phyloP scores from a whole-genome alignment of 2,888 invertebrate genomes.

The Phengaris arion region DNA sequence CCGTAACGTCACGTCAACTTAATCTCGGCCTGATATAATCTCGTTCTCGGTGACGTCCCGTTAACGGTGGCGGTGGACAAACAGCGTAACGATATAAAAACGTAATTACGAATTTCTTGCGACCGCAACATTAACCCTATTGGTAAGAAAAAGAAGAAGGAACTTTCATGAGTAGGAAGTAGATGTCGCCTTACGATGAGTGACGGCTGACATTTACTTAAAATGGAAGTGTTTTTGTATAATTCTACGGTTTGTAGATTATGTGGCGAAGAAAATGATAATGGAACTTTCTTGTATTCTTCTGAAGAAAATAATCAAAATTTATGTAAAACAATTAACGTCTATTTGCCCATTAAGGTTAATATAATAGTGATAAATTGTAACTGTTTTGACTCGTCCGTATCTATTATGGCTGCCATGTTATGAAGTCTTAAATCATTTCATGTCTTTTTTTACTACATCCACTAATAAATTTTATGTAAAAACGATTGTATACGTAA shows the following conservation, averaged over 20 bases:
- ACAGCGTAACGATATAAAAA: too few relatives aligned
- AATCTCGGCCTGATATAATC: too few relatives aligned
- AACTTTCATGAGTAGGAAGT: constrained; percentile 50
- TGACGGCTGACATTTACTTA: constrained; percentile 3
- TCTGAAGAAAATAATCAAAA: constrained; percentile 78
- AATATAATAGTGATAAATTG: constrained; percentile 52
- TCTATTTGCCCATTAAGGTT: constrained; percentile 88
- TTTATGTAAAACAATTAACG: constrained; percentile 83
- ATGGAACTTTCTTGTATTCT: constrained; percentile 83
- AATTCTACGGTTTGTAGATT: constrained; percentile 87
- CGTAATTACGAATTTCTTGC: too few relatives aligned
- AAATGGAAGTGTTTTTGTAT: constrained; percentile 78
- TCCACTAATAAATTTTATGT: neutral
- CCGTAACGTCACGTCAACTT: too few relatives aligned
- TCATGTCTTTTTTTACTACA: constrained; percentile 44
- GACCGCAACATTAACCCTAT: neutral
- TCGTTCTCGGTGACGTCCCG: too few relatives aligned
- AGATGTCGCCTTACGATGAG: constrained; percentile 57
- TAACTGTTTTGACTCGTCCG: constrained; percentile 71
- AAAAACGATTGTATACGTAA: neutral
- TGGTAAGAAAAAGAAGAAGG: neutral
- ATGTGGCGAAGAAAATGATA: constrained; percentile 86
- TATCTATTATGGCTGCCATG: constrained; percentile 62
- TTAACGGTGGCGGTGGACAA: too few relatives aligned
- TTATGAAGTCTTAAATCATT: constrained; percentile 48